Base-by-base conservation (phyloP, 2,888 invertebrate genomes). In the Blastobasis lacticolella region DNA sequence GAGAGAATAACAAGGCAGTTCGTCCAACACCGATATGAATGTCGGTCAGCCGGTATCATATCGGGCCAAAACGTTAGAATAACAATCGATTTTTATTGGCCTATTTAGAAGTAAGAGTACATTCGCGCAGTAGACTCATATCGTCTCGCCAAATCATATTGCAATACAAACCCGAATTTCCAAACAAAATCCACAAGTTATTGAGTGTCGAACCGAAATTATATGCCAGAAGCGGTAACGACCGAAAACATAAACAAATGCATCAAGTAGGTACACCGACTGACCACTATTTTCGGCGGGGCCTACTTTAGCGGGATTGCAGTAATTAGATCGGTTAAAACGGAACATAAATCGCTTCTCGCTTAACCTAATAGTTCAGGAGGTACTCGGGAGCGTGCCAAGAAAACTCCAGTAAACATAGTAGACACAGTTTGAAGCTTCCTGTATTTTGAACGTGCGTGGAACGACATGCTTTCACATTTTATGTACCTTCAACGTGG, bases 311-410 rank as follows among this genome's bases (percentile, higher is more conserved):
- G 65, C 63, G 64, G 64, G 66, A 73, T 74, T 69, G 71, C 61
- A 60, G 72, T 77, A 79, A 81, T 78, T 74, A 73, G 74, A 78
- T 63, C 71, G 66, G 54, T 56, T 23, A 23, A 23, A 23, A 23
- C 56, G 64, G 64, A 69, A 71, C 67, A 71, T 81, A 78, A 82
- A 82, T 78, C 76, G 69, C 60, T 79, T 73, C 64, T 62, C 81
- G 70, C 68, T 70, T 66, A 72, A 73, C 71, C 73, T 74, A 77
- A 80, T 73, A 75, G 71, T 64, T 64, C 50, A 49, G 60, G 60
- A 64, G 10, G 42, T 42, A 42, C n/a, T 8, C 42, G 10, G 23
- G 68, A 60, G 57, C 63, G 70, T 77, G 82, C 77, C 76, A 78
- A 78, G 73, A 74, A 61, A 73, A 69, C 66, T 57, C 66, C 56